Percentiles rank a stretch among this genome's conserved stretches.
Evolutionary conservation across 1,140 invertebrate species (phyloP).

Genomic region (Achroia grisella): DNA sequence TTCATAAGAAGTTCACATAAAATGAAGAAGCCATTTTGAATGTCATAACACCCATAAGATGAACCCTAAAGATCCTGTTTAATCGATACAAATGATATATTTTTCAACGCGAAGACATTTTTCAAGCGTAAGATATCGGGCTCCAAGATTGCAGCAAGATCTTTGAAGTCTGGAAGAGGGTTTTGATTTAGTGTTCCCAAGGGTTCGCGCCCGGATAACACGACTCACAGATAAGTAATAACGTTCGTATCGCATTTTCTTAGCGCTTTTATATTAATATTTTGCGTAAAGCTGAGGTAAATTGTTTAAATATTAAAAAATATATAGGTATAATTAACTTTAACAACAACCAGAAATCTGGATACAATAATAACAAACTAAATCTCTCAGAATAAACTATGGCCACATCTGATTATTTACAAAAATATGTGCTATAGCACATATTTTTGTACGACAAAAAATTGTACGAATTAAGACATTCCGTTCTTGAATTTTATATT

Average conservation of each 20-base stretch:
- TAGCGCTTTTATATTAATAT: slow-evolving; percentile 6
- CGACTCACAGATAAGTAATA: slow-evolving; percentile 10
- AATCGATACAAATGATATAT: neutral
- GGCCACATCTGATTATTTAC: too few species aligned
- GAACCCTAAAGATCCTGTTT: too few species aligned
- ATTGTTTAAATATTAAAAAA: neutral
- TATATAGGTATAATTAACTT: neutral
- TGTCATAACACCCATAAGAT: too few species aligned
- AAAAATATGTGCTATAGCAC: too few species aligned
- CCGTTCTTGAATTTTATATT: neutral
- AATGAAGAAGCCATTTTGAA: too few species aligned
- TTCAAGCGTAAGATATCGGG: slow-evolving; percentile 2
- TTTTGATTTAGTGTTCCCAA: slow-evolving; percentile 11
- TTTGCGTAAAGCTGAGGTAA: neutral
- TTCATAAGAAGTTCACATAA: too few species aligned
- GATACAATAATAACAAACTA: neutral
- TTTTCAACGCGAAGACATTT: slow-evolving; percentile 3
- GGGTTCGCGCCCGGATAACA: slow-evolving; percentile 9
- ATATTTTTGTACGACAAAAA: too few species aligned
- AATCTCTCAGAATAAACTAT: too few species aligned
- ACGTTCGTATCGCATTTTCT: slow-evolving; percentile 7
- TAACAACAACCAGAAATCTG: too few species aligned
- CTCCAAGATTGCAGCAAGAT: slow-evolving; percentile 8
- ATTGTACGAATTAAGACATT: too few species aligned
- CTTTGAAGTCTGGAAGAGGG: slow-evolving; percentile 13